These are phyloP conservation scores for Labrus mixtus DNA, from an alignment of 2,113 vertebrate species.

Conservation along the genomic window DNA sequence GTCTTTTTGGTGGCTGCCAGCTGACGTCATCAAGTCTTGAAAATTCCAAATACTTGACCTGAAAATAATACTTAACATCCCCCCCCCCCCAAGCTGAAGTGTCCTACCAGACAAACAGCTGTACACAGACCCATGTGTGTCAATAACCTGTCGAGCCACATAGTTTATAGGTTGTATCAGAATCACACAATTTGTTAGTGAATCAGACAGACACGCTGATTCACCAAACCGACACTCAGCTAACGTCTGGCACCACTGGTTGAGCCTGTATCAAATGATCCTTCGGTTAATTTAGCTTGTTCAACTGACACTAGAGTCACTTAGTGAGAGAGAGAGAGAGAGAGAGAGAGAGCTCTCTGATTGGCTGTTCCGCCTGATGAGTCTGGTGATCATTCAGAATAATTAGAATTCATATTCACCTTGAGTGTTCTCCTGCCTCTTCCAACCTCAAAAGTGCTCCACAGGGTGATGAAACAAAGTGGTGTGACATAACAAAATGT, in stretches of 20 bases:
- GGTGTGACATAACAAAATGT: too few species aligned
- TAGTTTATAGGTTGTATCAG: neutral
- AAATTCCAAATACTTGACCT: too few species aligned
- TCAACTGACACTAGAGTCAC: neutral
- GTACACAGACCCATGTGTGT: neutral
- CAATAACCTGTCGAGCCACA: conserved; percentile 14
- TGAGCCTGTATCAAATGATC: neutral
- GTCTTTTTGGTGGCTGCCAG: too few species aligned
- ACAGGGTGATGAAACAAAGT: too few species aligned
- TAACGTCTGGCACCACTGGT: neutral
- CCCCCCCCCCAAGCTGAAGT: neutral
- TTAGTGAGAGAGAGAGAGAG: too few species aligned
- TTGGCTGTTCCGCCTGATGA: neutral
- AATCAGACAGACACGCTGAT: neutral
- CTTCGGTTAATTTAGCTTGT: neutral
- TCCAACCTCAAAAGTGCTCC: too few species aligned
- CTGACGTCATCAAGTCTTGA: too few species aligned
- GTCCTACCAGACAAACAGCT: conserved; percentile 7
- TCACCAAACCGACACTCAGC: neutral
- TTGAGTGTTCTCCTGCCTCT: too few species aligned
- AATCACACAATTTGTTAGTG: neutral
- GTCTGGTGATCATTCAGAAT: too few species aligned
- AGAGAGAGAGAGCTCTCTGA: neutral
- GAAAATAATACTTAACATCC: too few species aligned
- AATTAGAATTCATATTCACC: too few species aligned